phyloP scores from a whole-genome alignment of 2,888 invertebrate species.

The Heliconius sara region DNA sequence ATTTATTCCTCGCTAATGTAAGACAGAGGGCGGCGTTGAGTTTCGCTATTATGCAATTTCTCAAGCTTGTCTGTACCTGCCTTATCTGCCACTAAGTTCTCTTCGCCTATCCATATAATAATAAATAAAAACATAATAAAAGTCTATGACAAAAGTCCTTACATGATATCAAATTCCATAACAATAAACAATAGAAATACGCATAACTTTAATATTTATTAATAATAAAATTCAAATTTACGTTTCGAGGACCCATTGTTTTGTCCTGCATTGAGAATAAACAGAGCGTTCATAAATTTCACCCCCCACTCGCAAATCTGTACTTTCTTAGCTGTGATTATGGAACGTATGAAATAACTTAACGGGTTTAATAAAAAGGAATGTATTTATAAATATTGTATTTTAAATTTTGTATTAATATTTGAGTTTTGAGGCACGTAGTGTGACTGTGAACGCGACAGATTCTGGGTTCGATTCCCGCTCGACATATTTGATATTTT shows the following conservation, averaged over 20 bases:
- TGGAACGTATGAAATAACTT: constrained; percentile 47
- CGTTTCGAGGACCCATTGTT: constrained; percentile 46
- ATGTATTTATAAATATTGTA: background rate
- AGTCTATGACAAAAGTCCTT: background rate
- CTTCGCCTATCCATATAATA: too few species aligned
- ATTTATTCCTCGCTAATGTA: too few species aligned
- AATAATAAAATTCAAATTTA: constrained; percentile 34
- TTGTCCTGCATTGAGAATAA: constrained; percentile 45
- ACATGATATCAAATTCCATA: background rate
- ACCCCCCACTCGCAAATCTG: constrained; percentile 32
- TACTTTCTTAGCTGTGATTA: constrained; percentile 44
- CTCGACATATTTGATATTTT: too few species aligned
- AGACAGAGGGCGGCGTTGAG: background rate
- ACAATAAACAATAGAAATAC: constrained; percentile 9
- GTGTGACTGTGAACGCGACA: too few species aligned
- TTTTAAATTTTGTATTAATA: background rate
- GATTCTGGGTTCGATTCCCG: too few species aligned
- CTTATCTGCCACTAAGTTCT: too few species aligned
- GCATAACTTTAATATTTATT: constrained; percentile 30
- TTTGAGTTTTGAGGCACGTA: background rate
- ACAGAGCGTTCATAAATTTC: constrained; percentile 44
- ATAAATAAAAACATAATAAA: background rate
- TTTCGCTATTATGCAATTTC: background rate
- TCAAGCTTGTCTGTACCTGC: background rate
- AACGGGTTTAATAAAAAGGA: constrained; percentile 48